A percentile compares a stretch with the other conserved stretches of the same genome.
Conservation (phyloP, 2,888 invertebrate species). For the Trichopria drosophilae region DNA sequence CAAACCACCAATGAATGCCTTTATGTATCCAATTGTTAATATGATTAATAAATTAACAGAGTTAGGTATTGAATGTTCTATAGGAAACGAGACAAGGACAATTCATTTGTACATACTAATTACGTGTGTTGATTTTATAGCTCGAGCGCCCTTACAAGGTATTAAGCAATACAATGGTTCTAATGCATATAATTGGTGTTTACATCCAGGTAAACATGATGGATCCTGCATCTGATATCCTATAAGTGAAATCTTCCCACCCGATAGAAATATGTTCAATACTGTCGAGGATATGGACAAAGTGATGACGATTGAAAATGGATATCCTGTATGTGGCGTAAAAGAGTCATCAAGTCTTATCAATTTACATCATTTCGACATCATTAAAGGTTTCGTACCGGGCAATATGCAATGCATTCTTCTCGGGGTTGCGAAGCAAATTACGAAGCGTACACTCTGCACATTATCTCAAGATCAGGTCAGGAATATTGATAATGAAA, state of each 20-base stretch:
- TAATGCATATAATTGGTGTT: neutral
- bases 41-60: neutral
- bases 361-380: conserved; percentile 14
- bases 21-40: neutral
- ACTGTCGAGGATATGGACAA: conserved; percentile 10
- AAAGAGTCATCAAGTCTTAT: conserved; percentile 9
- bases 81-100: neutral
- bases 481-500: too few relatives aligned
- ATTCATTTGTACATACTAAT: neutral
- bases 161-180: neutral
- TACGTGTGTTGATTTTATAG: neutral
- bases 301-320: neutral
- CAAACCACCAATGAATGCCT: neutral
- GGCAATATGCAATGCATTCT: conserved; percentile 11
- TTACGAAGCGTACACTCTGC: conserved; percentile 1
- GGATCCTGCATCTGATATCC: neutral
- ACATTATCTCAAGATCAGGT: too few relatives aligned
- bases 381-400: conserved; percentile 12
- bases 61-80: neutral
- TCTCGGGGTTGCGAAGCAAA: conserved; percentile 6
- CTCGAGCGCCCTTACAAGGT: neutral
- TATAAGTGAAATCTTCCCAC: neutral
- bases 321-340: conserved; percentile 18
- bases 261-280: neutral
- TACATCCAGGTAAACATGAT: neutral